Evolutionary conservation across 2,888 invertebrate species (phyloP).

Genomic region (Thyatira batis): DNA sequence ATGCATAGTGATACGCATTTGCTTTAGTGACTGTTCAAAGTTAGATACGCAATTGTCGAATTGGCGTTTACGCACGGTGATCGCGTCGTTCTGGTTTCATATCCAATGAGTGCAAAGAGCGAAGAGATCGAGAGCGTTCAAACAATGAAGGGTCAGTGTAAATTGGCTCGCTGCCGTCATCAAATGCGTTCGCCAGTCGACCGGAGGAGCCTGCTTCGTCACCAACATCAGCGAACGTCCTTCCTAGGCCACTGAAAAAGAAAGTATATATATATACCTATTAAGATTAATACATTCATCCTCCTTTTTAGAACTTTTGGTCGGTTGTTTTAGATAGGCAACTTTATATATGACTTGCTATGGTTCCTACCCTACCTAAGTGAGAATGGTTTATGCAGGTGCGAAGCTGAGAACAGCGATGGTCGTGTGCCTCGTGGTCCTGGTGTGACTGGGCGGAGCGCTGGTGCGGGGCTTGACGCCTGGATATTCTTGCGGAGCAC

Average conservation of each 20-base stretch:
- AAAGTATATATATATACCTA: constrained; percentile 10
- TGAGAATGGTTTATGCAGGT: constrained; percentile 86
- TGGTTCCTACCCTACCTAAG: too few species aligned
- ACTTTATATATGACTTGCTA: too few species aligned
- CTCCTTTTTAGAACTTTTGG: too few species aligned
- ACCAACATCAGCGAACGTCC: constrained; percentile 69
- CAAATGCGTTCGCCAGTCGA: constrained; percentile 83
- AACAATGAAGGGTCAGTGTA: constrained; percentile 96
- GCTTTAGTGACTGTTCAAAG: neutral
- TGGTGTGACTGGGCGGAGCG: constrained; percentile 67
- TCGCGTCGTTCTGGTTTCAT: constrained; percentile 74
- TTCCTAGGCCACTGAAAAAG: constrained; percentile 66
- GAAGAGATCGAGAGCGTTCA: constrained; percentile 90
- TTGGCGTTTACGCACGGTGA: constrained; percentile 54
- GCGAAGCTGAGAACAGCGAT: constrained; percentile 86
- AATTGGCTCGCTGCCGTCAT: constrained; percentile 95
- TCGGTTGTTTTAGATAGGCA: too few species aligned
- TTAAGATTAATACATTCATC: too few species aligned
- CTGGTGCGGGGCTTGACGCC: constrained; percentile 63
- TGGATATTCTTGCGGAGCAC: constrained; percentile 88
- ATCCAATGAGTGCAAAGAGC: constrained; percentile 85
- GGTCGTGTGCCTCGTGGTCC: constrained; percentile 71
- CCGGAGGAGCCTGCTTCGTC: constrained; percentile 76
- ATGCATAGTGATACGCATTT: constrained; percentile 8
- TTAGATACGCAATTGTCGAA: neutral